Evolutionary conservation across 2,113 vertebrate genomes (phyloP).

Genomic region (zebrafish (Danio rerio)): DNA sequence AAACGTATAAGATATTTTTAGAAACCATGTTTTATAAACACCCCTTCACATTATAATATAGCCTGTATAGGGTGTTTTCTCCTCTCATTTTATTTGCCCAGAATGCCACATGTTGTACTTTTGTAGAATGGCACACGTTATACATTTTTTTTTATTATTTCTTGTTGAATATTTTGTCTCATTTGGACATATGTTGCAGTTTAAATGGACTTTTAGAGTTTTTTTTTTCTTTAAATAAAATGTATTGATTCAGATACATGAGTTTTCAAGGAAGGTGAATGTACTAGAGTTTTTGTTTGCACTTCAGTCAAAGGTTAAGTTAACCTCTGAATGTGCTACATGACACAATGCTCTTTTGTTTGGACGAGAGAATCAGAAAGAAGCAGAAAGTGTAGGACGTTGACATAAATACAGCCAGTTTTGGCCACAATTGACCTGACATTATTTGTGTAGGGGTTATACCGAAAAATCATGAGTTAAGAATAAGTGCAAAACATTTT

Average conservation of each 20-base stretch:
- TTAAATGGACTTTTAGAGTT: background rate
- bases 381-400: background rate
- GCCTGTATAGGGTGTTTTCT: background rate
- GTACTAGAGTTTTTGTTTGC: slow-evolving; percentile 7
- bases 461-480: background rate
- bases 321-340: slow-evolving; percentile 1
- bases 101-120: background rate
- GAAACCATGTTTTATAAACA: too few relatives aligned
- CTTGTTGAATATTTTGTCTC: background rate
- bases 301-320: slow-evolving; percentile 28
- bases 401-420: background rate
- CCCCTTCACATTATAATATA: too few relatives aligned
- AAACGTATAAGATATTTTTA: too few relatives aligned
- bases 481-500: background rate
- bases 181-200: background rate
- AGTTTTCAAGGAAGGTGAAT: background rate
- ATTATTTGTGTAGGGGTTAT: background rate
- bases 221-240: background rate
- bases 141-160: background rate
- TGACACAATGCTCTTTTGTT: background rate
- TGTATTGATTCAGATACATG: background rate
- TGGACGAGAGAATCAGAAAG: background rate
- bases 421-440: background rate
- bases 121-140: too few relatives aligned
- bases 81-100: background rate